Evolutionary conservation across 2,113 vertebrate genomes (phyloP).

Genomic region (Cnemophilus loriae): DNA sequence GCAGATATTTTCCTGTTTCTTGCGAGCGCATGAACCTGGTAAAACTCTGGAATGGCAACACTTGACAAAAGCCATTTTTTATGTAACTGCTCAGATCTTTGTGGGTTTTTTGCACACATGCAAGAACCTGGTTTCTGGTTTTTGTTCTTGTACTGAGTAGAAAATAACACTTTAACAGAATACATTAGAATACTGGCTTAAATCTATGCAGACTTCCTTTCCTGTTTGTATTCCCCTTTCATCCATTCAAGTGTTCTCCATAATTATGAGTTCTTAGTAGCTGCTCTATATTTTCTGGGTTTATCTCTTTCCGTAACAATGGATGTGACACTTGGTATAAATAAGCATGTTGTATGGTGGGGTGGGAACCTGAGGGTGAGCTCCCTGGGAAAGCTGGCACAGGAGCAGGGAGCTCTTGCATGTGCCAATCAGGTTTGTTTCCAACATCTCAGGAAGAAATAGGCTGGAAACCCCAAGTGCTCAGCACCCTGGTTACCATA

Average conservation of each 20-base stretch:
- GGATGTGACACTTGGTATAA: neutral
- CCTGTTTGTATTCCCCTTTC: neutral
- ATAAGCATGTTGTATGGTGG: neutral
- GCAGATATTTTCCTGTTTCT: neutral
- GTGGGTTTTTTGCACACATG: rapidly evolving
- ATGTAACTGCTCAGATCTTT: neutral
- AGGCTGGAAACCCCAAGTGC: neutral
- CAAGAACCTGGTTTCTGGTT: neutral
- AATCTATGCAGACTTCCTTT: neutral
- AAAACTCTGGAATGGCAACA: neutral
- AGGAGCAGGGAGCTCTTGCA: neutral
- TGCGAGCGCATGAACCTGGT: neutral
- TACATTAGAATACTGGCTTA: neutral
- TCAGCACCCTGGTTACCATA: neutral
- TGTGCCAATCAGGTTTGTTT: neutral
- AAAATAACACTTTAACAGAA: neutral
- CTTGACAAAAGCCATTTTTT: neutral
- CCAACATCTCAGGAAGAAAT: neutral
- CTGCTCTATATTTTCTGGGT: neutral
- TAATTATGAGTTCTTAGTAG: neutral
- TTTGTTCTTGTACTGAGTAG: neutral
- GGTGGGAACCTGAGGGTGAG: neutral
- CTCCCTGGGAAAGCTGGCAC: neutral
- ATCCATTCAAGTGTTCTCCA: neutral
- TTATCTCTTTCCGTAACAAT: neutral